Evolutionary conservation across 2,888 invertebrate genomes (phyloP), one percentile per base, ranked within the genome.

Genomic region (Apotomis capreana): DNA sequence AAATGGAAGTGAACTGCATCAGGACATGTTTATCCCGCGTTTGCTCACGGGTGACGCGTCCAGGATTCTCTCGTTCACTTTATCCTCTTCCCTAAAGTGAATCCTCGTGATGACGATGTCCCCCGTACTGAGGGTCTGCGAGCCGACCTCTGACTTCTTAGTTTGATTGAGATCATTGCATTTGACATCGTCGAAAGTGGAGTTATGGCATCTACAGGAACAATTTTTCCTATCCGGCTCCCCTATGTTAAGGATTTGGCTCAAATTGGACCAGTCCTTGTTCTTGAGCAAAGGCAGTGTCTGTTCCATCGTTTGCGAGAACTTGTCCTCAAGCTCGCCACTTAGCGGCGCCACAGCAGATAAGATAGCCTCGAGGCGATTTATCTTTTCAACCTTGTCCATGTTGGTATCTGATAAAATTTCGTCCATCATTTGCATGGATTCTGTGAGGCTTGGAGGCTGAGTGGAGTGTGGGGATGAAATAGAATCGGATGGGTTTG

Each of bases 91-190:
- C 61, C 92, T 85, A 83, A 93, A 94, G 79, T 94, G 93, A 82
- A 98, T 97, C 89, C 97, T 96, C 59, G 97, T 98, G 81, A 98
- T 97, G 69, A 98, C 98, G 83, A 98, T 97, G 86, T 98, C 98
- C 64, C 98, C 98, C 15, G 98, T 98, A 85, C 97, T 97, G 61
- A 97, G 93, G 2, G 98, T 98, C 89, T 98, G 98, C 73, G 96
- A 96, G 49, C 95, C 95, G 74, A 95, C 94, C 79, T 95, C 95
- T 9, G 84, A 76, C 77, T 91, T 89, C 84, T 89, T 89, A 76
- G 84, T 87, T 87, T 91, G 89, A 85, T 91, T 87, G 91, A 94
- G 83, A 89, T 90, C 83, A 87, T 89, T 89, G 84, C 89, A 90
- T 79, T 89, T 90, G 52, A 83, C 83, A 74, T 90, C 87, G 55